These are phyloP conservation scores for Melinopterus prodromus DNA, from an alignment of 2,888 invertebrate genomes.

Conservation along the genomic window DNA sequence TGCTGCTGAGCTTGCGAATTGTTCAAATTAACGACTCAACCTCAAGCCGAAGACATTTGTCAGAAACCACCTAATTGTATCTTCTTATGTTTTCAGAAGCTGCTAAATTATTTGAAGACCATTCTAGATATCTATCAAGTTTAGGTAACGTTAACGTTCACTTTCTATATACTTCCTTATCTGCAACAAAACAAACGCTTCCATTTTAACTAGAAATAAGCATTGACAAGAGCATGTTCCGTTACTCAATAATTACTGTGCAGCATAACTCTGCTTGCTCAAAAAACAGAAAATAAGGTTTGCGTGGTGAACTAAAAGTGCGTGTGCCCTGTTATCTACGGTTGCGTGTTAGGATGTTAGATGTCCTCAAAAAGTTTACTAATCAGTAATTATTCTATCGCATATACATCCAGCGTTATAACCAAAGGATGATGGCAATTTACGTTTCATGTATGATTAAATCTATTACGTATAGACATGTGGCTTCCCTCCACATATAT, in stretches of 20 bases:
- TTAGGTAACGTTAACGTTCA: conserved; percentile 28
- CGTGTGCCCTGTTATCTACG: not conserved
- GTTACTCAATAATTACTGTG: not conserved
- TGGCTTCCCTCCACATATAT: not conserved
- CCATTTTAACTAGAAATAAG: no score
- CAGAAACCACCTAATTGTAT: conserved; percentile 28
- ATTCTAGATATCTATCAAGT: conserved; percentile 37
- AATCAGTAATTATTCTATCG: not conserved
- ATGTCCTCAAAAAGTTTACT: not conserved
- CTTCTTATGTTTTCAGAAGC: conserved; percentile 37
- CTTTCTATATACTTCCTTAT: conserved; percentile 16
- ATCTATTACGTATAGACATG: not conserved
- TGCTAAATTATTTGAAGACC: conserved; percentile 37
- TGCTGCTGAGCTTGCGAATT: not conserved
- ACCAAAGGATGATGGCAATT: not conserved
- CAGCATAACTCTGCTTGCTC: not conserved
- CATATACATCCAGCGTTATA: not conserved
- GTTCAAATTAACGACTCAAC: not conserved
- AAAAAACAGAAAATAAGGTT: not conserved
- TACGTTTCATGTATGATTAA: not conserved
- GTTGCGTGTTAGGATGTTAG: not conserved
- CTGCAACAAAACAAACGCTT: conserved; percentile 4
- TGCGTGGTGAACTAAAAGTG: not conserved
- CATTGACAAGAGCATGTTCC: no score
- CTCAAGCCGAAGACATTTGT: not conserved